Percentiles rank a stretch among this genome's conserved stretches.
phyloP scores from a whole-genome alignment of 2,888 invertebrate species.

The Leptopilina myrica region DNA sequence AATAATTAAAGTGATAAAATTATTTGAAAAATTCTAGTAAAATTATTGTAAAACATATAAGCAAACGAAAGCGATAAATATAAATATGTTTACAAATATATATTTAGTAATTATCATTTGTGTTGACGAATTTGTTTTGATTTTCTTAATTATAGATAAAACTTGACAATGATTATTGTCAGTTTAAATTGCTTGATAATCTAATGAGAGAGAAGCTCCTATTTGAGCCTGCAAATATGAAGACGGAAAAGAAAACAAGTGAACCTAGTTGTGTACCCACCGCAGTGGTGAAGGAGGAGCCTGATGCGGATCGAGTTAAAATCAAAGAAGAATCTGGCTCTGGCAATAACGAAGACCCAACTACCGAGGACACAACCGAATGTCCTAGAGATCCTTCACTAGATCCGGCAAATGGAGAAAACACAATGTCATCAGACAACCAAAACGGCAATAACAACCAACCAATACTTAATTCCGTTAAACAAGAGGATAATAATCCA shows the following conservation, averaged over 20 bases:
- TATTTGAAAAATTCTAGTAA: too few species aligned
- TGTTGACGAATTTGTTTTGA: neutral
- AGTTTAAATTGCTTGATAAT: conserved; percentile 45
- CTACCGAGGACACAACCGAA: conserved; percentile 69
- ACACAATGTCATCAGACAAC: conserved; percentile 65
- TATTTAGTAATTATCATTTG: neutral
- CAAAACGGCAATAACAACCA: conserved; percentile 66
- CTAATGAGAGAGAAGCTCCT: conserved; percentile 35
- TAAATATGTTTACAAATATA: neutral
- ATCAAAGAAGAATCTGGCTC: conserved; percentile 71
- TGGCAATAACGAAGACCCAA: conserved; percentile 70
- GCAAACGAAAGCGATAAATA: too few species aligned
- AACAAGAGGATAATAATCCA: conserved; percentile 69
- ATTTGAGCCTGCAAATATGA: conserved; percentile 66
- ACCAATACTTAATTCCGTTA: conserved; percentile 68
- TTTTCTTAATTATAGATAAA: conserved; percentile 9
- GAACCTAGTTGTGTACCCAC: conserved; percentile 73
- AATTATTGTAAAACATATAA: too few species aligned
- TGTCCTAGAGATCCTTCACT: conserved; percentile 68
- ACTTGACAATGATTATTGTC: conserved; percentile 59
- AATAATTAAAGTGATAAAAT: too few species aligned
- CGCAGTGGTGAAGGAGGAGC: conserved; percentile 73
- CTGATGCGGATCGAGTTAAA: conserved; percentile 72
- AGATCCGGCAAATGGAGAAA: conserved; percentile 68
- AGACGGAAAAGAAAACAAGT: conserved; percentile 75